phyloP scores from a whole-genome alignment of 2,797 vertebrate species.

The Chrysocyon brachyurus region DNA sequence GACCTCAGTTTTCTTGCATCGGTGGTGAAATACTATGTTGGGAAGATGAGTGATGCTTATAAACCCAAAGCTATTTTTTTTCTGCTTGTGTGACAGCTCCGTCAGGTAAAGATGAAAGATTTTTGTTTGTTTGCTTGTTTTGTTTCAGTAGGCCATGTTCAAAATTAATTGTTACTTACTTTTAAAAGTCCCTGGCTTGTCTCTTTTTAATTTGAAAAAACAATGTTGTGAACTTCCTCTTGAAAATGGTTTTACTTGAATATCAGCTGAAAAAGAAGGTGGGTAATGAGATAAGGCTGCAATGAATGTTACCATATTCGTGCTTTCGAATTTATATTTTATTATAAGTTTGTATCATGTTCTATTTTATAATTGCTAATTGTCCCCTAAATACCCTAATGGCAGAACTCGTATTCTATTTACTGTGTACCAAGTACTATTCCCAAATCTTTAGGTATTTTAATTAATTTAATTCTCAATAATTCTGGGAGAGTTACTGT shows the following conservation, averaged over 20 bases:
- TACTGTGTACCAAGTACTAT: not conserved
- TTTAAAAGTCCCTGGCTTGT: not conserved
- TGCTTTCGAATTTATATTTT: slow-evolving; percentile 17
- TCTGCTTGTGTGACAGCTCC: not conserved
- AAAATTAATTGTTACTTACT: not conserved
- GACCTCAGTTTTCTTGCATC: too few relatives aligned
- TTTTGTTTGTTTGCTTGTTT: not conserved
- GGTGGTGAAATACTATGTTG: not conserved
- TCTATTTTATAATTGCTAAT: not conserved
- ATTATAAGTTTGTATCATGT: not conserved
- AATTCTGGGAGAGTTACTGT: not conserved
- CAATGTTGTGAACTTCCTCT: not conserved
- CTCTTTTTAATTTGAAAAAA: slow-evolving; percentile 19
- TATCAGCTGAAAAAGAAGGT: not conserved
- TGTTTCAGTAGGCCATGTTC: not conserved
- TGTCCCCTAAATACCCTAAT: not conserved
- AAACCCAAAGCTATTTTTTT: not conserved
- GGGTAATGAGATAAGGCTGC: not conserved
- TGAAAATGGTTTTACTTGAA: not conserved
- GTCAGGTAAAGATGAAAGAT: not conserved
- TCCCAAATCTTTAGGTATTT: not conserved
- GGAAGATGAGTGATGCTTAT: not conserved
- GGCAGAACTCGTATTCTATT: not conserved
- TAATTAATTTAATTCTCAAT: not conserved
- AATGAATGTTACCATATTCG: not conserved